phyloP scores from a whole-genome alignment of 2,113 vertebrate species.

The Coregonus clupeaformis region DNA sequence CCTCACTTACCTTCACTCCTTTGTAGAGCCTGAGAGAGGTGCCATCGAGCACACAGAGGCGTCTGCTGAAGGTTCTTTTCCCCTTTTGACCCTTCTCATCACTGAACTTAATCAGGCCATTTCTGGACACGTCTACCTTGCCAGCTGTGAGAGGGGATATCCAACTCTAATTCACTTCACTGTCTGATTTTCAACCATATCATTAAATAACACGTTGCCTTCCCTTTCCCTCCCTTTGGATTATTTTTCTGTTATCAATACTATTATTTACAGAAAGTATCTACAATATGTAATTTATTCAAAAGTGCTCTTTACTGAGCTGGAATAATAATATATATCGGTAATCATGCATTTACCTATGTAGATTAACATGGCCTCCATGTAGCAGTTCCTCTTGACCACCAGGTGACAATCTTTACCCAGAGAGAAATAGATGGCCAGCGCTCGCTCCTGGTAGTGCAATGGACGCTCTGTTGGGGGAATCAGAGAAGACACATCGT shows the following conservation, averaged over 20 bases:
- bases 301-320: too few relatives aligned
- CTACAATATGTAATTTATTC: too few relatives aligned
- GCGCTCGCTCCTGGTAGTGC: conserved; percentile 77
- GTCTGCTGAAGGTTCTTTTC: conserved; percentile 73
- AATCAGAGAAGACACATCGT: background rate
- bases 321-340: too few relatives aligned
- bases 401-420: conserved; percentile 75
- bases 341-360: conserved; percentile 58
- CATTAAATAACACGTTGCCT: too few relatives aligned
- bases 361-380: conserved; percentile 79
- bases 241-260: background rate
- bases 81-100: conserved; percentile 75
- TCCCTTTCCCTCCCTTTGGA: too few relatives aligned
- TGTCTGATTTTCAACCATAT: too few relatives aligned
- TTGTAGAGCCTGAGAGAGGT: conserved; percentile 76
- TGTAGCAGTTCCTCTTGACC: conserved; percentile 75
- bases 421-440: conserved; percentile 73
- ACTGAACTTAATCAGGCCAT: conserved; percentile 77
- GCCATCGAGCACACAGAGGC: conserved; percentile 78
- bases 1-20: conserved; percentile 72
- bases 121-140: conserved; percentile 72
- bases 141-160: conserved; percentile 59
- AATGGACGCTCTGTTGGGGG: conserved; percentile 72
- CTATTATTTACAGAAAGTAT: too few relatives aligned
- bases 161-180: background rate